phyloP scores from a whole-genome alignment of 1,140 invertebrate genomes.

The Yoshiicerus persimilis region DNA sequence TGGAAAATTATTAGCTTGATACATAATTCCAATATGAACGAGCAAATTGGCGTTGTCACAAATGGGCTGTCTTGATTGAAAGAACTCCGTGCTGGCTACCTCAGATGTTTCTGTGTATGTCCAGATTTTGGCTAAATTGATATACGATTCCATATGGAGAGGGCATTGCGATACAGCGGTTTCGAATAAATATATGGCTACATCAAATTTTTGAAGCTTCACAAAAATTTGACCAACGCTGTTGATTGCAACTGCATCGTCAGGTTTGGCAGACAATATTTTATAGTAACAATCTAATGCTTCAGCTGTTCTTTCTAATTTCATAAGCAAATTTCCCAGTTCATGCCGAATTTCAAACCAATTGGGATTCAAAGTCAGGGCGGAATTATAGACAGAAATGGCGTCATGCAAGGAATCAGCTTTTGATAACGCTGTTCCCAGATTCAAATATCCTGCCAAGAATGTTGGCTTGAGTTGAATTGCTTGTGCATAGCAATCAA shows the following conservation, averaged over 20 bases:
- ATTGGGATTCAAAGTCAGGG: not conserved
- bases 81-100: not conserved
- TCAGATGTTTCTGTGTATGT: not conserved
- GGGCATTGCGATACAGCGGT: not conserved
- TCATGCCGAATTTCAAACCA: not conserved
- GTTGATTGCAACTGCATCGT: not conserved
- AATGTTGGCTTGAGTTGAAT: constrained; percentile 98
- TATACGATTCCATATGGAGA: not conserved
- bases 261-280: not conserved
- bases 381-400: constrained; percentile 55
- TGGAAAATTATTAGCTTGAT: constrained; percentile 68
- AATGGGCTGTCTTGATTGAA: not conserved
- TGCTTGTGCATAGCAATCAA: constrained; percentile 99
- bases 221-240: not conserved
- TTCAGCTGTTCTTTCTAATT: not conserved
- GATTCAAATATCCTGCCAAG: constrained; percentile 97
- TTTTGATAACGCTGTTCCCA: constrained; percentile 98
- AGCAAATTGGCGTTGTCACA: constrained; percentile 47
- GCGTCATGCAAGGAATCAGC: constrained; percentile 95
- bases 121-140: not conserved
- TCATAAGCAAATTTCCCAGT: not conserved
- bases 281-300: not conserved
- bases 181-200: not conserved
- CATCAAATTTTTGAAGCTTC: not conserved
- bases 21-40: not conserved